These are phyloP conservation scores for Clupea harengus DNA, from an alignment of 2,113 vertebrate genomes.

Conservation along the genomic window DNA sequence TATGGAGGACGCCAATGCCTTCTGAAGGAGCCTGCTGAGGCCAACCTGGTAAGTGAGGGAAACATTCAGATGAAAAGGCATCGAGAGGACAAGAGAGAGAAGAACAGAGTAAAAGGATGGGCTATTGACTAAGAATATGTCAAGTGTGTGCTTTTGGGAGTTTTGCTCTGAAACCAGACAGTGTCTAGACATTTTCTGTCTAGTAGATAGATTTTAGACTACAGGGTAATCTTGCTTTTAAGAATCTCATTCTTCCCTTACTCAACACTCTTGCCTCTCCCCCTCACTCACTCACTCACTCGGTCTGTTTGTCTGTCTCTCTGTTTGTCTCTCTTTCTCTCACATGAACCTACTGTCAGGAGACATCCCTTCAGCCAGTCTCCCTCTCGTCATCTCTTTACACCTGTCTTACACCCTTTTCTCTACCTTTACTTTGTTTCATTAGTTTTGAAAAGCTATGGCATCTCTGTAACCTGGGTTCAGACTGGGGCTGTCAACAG, in stretches of 20 bases:
- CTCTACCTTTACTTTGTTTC: neutral
- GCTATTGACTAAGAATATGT: neutral
- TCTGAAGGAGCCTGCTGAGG: conserved; percentile 45
- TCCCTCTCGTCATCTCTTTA: neutral
- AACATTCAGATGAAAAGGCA: neutral
- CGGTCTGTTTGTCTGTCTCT: neutral
- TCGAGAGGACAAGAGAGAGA: neutral
- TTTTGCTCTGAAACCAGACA: neutral
- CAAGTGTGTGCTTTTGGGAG: neutral
- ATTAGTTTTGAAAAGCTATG: neutral
- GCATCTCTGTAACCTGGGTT: conserved; percentile 27
- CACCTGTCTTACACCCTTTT: neutral
- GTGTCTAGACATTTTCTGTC: neutral
- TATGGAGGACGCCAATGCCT: conserved; percentile 50
- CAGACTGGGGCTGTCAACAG: neutral
- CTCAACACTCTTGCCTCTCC: neutral
- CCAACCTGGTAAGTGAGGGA: conserved; percentile 36
- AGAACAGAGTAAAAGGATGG: neutral
- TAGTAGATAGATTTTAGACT: neutral
- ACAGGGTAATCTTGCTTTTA: neutral
- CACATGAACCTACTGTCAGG: neutral
- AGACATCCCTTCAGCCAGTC: neutral
- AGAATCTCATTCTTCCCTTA: neutral
- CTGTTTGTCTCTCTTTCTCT: neutral
- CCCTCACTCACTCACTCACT: neutral